Base-by-base conservation (phyloP, 1,140 invertebrate species). In the Meteorus sp. region DNA sequence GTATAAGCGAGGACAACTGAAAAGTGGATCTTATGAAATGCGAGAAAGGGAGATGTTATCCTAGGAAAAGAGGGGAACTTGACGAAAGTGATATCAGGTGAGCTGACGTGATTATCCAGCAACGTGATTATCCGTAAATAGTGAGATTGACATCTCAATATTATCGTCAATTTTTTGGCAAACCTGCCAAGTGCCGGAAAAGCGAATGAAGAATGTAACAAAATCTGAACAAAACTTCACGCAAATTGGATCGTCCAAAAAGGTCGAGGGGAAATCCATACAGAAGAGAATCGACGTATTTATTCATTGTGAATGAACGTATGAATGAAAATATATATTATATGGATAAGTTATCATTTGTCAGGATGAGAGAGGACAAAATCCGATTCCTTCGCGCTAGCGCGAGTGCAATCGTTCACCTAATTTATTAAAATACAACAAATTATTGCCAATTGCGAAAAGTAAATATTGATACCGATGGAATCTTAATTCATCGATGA, bases 301-400 rank as follows among this genome's bases (percentile, higher is more conserved):
- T 37, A 41, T 45, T 33, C 19, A 55, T n/a, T n/a, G n/a, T n/a
- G 19, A 59, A 51, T 59, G 58, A 55, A 31, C 29, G 43, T 54
- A 47, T 60, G 11, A 39, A 3, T 33, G 52, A n/a, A n/a, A n/a
- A 54, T 60, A 47, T 29, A 35, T 31, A 13, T 51, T 20, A 31
- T n/a, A 45, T n/a, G n/a, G n/a, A 45, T 52, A 17, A 59, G 43
- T 53, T 37, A 27, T 45, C 13, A 29, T 45, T 57, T 45, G 54
- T 61, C 60, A 61, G 50, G 60, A 41, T 48, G 25, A 59, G 2
- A 43, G 29, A 17, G 35, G 27, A 17, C 27, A 35, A 44, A 19
- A 45, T 33, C 27, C 37, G 39, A 56, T 56, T 61, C 37, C 27
- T 52, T 51, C 39, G 43, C 45, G 59, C 22, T 23, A 20, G 27